phyloP scores from a whole-genome alignment of 2,888 invertebrate species.

The Cacoxenus indagator region DNA sequence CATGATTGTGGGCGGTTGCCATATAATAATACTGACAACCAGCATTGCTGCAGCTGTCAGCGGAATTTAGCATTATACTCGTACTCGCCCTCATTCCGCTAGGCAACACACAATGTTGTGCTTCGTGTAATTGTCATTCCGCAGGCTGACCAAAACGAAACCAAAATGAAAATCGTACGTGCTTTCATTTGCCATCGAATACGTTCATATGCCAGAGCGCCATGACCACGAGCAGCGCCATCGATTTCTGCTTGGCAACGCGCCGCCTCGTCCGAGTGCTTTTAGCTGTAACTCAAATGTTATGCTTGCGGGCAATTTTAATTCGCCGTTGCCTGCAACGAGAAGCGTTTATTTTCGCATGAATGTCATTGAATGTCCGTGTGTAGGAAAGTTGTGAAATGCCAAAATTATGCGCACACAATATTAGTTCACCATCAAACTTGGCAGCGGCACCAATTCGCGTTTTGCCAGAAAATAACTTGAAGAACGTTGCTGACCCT shows the following conservation, averaged over 20 bases:
- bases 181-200: constrained; percentile 53
- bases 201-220: constrained; percentile 37
- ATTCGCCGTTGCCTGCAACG: background rate
- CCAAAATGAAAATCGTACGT: constrained; percentile 64
- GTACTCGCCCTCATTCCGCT: background rate
- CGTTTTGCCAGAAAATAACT: background rate
- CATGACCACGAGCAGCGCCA: background rate
- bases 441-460: background rate
- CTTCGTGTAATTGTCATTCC: constrained; percentile 63
- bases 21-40: background rate
- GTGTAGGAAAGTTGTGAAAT: background rate
- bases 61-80: constrained; percentile 4
- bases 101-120: constrained; percentile 15
- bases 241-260: constrained; percentile 17
- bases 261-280: background rate
- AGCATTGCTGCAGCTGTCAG: background rate
- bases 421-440: background rate
- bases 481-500: background rate
- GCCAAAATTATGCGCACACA: background rate
- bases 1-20: background rate
- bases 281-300: constrained; percentile 11
- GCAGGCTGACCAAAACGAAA: constrained; percentile 61
- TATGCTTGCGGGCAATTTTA: background rate
- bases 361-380: background rate
- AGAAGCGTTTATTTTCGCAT: background rate